Evolutionary conservation across 2,113 vertebrate species (phyloP), one percentile per base, ranked within the genome.

Genomic region (Noturus placidus): DNA sequence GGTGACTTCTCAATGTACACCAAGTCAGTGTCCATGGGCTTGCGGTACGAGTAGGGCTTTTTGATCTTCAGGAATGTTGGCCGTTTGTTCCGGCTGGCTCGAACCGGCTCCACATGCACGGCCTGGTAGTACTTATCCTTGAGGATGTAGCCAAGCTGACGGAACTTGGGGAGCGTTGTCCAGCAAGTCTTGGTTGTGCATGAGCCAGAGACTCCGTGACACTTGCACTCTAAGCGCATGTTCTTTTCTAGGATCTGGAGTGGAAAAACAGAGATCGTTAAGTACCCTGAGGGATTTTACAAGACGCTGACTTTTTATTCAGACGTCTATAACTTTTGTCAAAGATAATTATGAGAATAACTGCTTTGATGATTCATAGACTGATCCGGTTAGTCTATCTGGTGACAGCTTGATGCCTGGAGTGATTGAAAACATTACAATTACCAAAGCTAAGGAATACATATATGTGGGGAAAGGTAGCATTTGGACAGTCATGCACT

Each of bases 121-220:
- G 98, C 98, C 90, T 97, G 96, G 0, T 96, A 96, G 95, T 99
- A 99, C 92, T 97, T 97, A 90, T 99, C 98, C 94, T 97, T 99
- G 56, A 99, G 96, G 88, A 97, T 94, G 89, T 96, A 98, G 91
- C 98, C 98, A 88, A 99, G 95, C 94, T 99, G 97, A 0, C 98
- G 95, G 92, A 99, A 98, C 91, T 97, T 97, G 0, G 98, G 98
- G 84, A 99, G 96, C 0, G 97, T 99, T 0, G 97, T 99, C 98
- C 98, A 99, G 94, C 98, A 99, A 0, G 98, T 99, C 93, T 97
- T 98, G 78, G 97, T 99, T 88, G 98, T 99, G 90, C 98, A 99
- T 1, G 98, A 99, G 14, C 98, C 98, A 0, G 98, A 99, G 35
- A 99, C 98, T 0, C 98, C 98, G 0, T 99, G 98, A 84, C 98